Evolutionary conservation across 2,797 vertebrate genomes (phyloP).

Genomic region (Lophius americanus): DNA sequence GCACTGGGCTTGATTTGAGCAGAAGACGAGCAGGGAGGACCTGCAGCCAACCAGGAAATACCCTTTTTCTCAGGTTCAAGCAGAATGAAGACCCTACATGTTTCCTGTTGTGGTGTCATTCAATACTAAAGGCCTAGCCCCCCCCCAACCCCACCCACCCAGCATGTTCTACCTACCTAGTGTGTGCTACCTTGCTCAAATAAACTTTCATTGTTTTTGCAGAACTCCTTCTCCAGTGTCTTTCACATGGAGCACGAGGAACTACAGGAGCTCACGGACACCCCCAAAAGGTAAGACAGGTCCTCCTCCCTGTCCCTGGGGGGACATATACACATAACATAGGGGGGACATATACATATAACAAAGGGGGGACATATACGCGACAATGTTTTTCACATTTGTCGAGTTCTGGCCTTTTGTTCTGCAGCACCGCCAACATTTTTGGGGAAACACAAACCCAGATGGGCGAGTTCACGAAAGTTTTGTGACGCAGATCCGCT

Average conservation of each 20-base stretch:
- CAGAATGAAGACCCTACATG: not conserved
- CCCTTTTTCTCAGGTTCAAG: conserved; percentile 1
- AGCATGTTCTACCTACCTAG: not conserved
- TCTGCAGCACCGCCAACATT: no score
- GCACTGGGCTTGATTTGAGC: conserved; percentile 22
- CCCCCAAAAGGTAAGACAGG: conserved; percentile 86
- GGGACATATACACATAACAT: no score
- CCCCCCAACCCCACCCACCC: not conserved
- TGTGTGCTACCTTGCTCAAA: conserved; percentile 10
- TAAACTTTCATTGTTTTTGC: conserved; percentile 43
- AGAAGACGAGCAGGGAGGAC: conserved; percentile 11
- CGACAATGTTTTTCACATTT: no score
- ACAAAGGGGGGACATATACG: no score
- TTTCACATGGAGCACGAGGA: conserved; percentile 96
- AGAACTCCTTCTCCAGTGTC: conserved; percentile 96
- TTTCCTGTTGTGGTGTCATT: conserved; percentile 15
- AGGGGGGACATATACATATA: no score
- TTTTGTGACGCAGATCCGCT: no score
- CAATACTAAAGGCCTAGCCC: conserved; percentile 44
- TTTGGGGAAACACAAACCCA: no score
- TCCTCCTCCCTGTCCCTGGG: no score
- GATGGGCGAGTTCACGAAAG: no score
- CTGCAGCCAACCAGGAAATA: conserved; percentile 7
- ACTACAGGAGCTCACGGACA: conserved; percentile 79
- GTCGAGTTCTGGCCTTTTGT: no score